A percentile compares a stretch with the other conserved stretches of the same genome.
phyloP scores from a whole-genome alignment of 2,888 invertebrate genomes.

The Hyalella azteca region DNA sequence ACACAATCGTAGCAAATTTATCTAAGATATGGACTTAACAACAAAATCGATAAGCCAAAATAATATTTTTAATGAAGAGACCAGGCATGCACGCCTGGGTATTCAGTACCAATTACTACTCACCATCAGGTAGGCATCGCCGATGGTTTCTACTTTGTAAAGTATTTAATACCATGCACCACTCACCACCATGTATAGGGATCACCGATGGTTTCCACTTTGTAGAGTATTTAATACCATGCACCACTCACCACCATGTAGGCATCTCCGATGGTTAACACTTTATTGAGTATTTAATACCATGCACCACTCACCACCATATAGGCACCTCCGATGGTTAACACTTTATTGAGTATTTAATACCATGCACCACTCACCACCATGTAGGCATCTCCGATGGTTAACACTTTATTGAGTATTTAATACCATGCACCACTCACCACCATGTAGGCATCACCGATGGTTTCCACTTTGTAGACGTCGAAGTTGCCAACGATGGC shows the following conservation, averaged over 20 bases:
- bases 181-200: conserved; percentile 2
- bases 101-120: no score
- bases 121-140: not conserved
- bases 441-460: conserved; percentile 60
- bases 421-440: no score
- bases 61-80: no score
- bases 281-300: no score
- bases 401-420: conserved; percentile 91
- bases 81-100: no score
- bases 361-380: conserved; percentile 66
- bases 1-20: no score
- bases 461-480: conserved; percentile 68
- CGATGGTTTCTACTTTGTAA: no score
- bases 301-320: conserved; percentile 62
- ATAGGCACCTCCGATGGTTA: conserved; percentile 63
- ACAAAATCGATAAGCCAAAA: no score
- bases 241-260: conserved; percentile 62
- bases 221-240: no score
- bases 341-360: conserved; percentile 68
- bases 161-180: no score
- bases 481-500: conserved; percentile 67
- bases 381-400: conserved; percentile 85
- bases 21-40: no score
- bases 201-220: no score
- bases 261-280: conserved; percentile 63